Conservation (phyloP, 2,888 invertebrate species). For the Neoascia interrupta region DNA sequence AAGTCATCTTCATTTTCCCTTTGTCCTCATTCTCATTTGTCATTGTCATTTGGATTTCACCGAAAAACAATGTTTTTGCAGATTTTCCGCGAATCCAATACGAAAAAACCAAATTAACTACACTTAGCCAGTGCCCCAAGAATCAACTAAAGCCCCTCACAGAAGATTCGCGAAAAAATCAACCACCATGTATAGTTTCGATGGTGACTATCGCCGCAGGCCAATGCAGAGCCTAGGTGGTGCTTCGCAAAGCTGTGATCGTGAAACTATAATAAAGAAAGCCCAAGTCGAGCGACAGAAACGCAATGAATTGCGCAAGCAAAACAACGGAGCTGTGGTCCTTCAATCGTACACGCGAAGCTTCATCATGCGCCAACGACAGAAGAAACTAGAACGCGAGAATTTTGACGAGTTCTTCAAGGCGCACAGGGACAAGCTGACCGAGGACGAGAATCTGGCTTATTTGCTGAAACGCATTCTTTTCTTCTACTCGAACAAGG, state of each 20-base stretch:
- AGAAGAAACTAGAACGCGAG: constrained; percentile 84
- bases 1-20: constrained; percentile 45
- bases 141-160: neutral
- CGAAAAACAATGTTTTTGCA: constrained; percentile 65
- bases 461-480: constrained; percentile 85
- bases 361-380: constrained; percentile 85
- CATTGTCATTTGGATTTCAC: constrained; percentile 56
- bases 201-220: constrained; percentile 92
- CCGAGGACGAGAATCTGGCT: constrained; percentile 78
- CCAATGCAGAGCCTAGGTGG: constrained; percentile 95
- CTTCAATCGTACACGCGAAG: constrained; percentile 91
- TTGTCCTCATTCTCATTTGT: constrained; percentile 49
- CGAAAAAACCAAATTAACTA: constrained; percentile 34
- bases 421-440: constrained; percentile 80
- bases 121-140: constrained; percentile 15
- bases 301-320: constrained; percentile 89
- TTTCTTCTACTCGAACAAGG: constrained; percentile 86
- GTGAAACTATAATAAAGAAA: constrained; percentile 85
- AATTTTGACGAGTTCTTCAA: constrained; percentile 85
- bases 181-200: constrained; percentile 88
- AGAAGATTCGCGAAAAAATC: too few species aligned
- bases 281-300: constrained; percentile 92
- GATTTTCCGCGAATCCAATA: constrained; percentile 43
- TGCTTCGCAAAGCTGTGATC: constrained; percentile 86
- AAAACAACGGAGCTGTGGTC: constrained; percentile 87